Percentiles rank a stretch among this genome's conserved stretches.
phyloP scores from a whole-genome alignment of 2,113 vertebrate genomes.

The Abramis brama region DNA sequence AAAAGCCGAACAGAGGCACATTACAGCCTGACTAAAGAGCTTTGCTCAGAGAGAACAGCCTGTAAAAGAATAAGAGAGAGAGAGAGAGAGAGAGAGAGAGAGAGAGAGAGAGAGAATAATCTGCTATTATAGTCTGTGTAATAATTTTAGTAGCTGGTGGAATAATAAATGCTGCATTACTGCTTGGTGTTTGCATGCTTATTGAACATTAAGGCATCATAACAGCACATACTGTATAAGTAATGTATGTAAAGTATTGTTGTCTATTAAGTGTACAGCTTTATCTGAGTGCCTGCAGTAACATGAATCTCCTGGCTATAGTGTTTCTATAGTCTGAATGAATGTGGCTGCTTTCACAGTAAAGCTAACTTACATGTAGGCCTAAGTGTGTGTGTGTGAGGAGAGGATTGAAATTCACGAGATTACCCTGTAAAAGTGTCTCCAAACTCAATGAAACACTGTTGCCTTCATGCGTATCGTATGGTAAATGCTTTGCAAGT shows the following conservation, averaged over 20 bases:
- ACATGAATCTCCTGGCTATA: background rate
- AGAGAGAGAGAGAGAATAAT: slow-evolving; percentile 13
- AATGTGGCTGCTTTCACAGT: background rate
- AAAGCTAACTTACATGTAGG: slow-evolving; percentile 4
- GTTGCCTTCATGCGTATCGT: slow-evolving; percentile 29
- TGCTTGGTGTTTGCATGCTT: slow-evolving; percentile 1
- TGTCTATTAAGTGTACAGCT: slow-evolving; percentile 11
- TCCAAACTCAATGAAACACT: slow-evolving; percentile 41
- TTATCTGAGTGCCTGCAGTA: slow-evolving; percentile 3
- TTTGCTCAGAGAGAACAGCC: slow-evolving; percentile 33
- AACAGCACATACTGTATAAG: background rate
- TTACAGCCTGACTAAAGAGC: slow-evolving; percentile 38
- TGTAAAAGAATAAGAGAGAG: slow-evolving; percentile 33
- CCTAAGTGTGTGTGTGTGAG: slow-evolving; percentile 3
- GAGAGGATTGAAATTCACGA: slow-evolving; percentile 17
- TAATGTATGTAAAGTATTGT: background rate
- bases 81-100: background rate
- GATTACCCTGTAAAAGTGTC: slow-evolving; percentile 36
- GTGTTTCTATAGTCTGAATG: background rate
- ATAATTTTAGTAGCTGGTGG: slow-evolving; percentile 46
- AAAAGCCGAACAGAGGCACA: slow-evolving; percentile 14
- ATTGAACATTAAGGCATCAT: background rate
- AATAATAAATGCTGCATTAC: slow-evolving; percentile 42
- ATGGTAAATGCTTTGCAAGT: slow-evolving; percentile 19
- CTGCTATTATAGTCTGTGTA: slow-evolving; percentile 43